phyloP scores from a whole-genome alignment of 2,113 vertebrate genomes.

The Plotosus lineatus region DNA sequence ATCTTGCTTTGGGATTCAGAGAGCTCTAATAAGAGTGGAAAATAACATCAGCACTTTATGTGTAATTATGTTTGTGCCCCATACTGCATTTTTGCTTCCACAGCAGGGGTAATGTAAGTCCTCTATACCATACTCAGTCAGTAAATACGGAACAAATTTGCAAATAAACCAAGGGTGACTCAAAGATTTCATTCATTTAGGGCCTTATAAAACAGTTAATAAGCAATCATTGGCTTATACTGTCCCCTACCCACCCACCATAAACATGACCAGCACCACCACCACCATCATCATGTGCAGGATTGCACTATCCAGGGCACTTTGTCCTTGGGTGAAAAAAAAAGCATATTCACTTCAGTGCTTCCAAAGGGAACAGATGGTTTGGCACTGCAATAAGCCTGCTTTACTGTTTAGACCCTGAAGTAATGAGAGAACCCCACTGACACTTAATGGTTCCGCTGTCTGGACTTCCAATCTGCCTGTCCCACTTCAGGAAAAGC shows the following conservation, averaged over 20 bases:
- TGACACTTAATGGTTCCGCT: constrained; percentile 41
- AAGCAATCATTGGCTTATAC: too few relatives aligned
- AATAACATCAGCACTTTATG: neutral
- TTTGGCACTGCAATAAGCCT: constrained; percentile 50
- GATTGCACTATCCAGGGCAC: constrained; percentile 47
- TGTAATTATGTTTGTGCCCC: too few relatives aligned
- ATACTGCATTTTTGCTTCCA: neutral
- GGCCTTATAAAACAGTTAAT: too few relatives aligned
- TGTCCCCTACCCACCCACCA: too few relatives aligned
- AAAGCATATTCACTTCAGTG: constrained; percentile 31
- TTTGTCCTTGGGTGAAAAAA: constrained; percentile 50
- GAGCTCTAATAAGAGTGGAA: neutral
- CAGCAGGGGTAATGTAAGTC: neutral
- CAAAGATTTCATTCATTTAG: neutral
- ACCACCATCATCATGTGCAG: constrained; percentile 24
- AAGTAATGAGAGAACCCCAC: constrained; percentile 49
- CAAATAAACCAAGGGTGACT: constrained; percentile 20
- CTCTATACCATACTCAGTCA: neutral
- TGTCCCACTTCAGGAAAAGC: constrained; percentile 41
- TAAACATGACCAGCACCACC: too few relatives aligned
- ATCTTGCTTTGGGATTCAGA: neutral
- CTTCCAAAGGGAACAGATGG: constrained; percentile 57
- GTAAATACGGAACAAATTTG: neutral
- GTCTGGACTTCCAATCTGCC: constrained; percentile 47
- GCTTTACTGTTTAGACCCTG: constrained; percentile 50